phyloP scores from a whole-genome alignment of 2,888 invertebrate species.

The Cryptus armator region DNA sequence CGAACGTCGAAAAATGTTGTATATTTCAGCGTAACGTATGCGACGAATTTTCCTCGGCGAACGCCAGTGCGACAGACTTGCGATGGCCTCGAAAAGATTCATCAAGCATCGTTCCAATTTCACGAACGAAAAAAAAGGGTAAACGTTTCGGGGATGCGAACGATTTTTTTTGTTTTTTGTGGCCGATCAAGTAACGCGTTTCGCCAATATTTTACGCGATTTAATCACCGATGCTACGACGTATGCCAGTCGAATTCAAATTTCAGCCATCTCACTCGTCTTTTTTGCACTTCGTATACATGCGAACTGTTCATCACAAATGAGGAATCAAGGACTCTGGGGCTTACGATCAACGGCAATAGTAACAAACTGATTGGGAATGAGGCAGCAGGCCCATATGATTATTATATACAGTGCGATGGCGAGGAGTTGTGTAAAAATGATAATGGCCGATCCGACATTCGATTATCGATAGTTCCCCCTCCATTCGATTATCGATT shows the following conservation, averaged over 20 bases:
- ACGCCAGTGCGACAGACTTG: slow-evolving; percentile 55
- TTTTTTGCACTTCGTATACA: slow-evolving; percentile 68
- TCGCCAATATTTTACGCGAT: slow-evolving; percentile 26
- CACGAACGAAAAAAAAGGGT: slow-evolving; percentile 16
- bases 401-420: slow-evolving; percentile 16
- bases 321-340: slow-evolving; percentile 60
- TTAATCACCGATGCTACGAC: slow-evolving; percentile 58
- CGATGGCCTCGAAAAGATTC: slow-evolving; percentile 63
- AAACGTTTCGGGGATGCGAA: slow-evolving; percentile 7
- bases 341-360: slow-evolving; percentile 49
- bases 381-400: slow-evolving; percentile 34
- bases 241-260: slow-evolving; percentile 65
- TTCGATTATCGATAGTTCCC: slow-evolving; percentile 4
- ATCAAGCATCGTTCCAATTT: slow-evolving; percentile 65
- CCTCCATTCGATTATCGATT: too few relatives aligned
- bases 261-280: slow-evolving; percentile 66
- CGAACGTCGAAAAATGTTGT: slow-evolving; percentile 25
- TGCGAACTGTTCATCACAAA: slow-evolving; percentile 70
- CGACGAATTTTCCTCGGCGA: slow-evolving; percentile 47
- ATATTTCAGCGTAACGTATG: slow-evolving; percentile 61
- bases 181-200: neutral
- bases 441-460: slow-evolving; percentile 8
- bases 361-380: slow-evolving; percentile 43
- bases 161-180: slow-evolving; percentile 26
- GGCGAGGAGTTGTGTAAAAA: neutral